Percentiles rank a stretch among this genome's conserved stretches.
phyloP scores from a whole-genome alignment of 2,888 invertebrate genomes.

The Melanotus villosus region DNA sequence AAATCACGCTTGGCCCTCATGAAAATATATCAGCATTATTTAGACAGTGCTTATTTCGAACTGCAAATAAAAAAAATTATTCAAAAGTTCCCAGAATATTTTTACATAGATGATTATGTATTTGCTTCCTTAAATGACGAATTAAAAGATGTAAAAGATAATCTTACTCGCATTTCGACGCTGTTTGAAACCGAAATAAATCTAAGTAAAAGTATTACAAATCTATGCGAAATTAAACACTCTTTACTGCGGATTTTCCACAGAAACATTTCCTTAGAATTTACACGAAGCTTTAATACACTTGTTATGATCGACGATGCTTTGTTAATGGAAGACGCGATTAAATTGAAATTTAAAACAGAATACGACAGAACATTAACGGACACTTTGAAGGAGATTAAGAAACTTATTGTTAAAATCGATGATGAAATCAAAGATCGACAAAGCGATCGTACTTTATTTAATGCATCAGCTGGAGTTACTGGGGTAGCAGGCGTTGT shows the following conservation, averaged over 20 bases:
- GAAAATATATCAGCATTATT: constrained; percentile 10
- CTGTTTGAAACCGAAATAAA: neutral
- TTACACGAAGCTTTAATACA: neutral
- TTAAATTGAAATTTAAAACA: neutral
- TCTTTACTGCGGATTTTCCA: neutral
- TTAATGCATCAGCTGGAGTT: constrained; percentile 8
- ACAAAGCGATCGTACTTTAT: neutral
- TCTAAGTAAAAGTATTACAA: neutral
- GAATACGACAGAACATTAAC: neutral
- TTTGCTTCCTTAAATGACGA: constrained; percentile 18
- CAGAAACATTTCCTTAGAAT: neutral
- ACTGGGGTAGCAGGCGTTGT: neutral
- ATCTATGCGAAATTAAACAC: neutral
- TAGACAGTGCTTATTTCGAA: constrained; percentile 9
- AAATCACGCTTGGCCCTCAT: neutral
- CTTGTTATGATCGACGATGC: neutral
- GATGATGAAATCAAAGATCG: neutral
- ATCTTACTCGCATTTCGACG: neutral
- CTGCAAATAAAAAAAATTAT: neutral
- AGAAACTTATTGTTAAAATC: neutral
- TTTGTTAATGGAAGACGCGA: neutral
- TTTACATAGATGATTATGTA: constrained; percentile 7
- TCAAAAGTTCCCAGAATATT: neutral
- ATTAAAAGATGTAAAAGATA: neutral
- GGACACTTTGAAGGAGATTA: neutral